Conservation (phyloP, 37 sponge, comb jelly and placozoan genomes). For the Petrosia ficiformis region DNA sequence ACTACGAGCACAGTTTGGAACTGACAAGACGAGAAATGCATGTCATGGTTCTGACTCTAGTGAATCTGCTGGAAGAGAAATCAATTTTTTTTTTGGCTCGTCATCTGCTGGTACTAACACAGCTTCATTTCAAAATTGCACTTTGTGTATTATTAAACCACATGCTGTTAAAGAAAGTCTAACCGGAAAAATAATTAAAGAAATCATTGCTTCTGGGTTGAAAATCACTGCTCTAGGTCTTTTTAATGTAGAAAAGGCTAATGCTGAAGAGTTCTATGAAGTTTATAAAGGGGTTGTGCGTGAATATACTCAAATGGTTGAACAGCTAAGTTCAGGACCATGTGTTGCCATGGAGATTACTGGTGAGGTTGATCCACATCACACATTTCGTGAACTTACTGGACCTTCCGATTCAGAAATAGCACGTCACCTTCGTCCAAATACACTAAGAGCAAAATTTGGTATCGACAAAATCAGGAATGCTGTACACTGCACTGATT, state of each 20-base stretch:
- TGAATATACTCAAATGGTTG: constrained; percentile 91
- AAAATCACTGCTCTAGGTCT: constrained; percentile 62
- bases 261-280: constrained; percentile 91
- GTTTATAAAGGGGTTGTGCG: constrained; percentile 96
- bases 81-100: constrained; percentile 76
- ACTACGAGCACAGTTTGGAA: constrained; percentile 81
- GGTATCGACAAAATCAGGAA: constrained; percentile 91
- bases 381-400: constrained; percentile 64
- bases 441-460: constrained; percentile 90
- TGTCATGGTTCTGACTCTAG: constrained; percentile 87
- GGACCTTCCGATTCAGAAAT: constrained; percentile 97
- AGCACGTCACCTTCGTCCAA: constrained; percentile 84
- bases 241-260: constrained; percentile 82
- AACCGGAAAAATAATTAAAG: constrained; percentile 76
- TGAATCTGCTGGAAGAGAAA: constrained; percentile 69
- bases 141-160: constrained; percentile 90
- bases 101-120: constrained; percentile 22
- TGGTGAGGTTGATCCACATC: constrained; percentile 53
- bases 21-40: constrained; percentile 72
- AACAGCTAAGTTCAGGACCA: constrained; percentile 92
- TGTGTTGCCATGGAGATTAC: constrained; percentile 92
- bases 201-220: constrained; percentile 52
- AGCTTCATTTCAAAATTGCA: constrained; percentile 32
- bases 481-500: constrained; percentile 95
- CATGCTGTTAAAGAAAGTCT: constrained; percentile 86